Evolutionary conservation across 2,797 vertebrate genomes (phyloP).

Genomic region (Rhadinocentrus ornatus): DNA sequence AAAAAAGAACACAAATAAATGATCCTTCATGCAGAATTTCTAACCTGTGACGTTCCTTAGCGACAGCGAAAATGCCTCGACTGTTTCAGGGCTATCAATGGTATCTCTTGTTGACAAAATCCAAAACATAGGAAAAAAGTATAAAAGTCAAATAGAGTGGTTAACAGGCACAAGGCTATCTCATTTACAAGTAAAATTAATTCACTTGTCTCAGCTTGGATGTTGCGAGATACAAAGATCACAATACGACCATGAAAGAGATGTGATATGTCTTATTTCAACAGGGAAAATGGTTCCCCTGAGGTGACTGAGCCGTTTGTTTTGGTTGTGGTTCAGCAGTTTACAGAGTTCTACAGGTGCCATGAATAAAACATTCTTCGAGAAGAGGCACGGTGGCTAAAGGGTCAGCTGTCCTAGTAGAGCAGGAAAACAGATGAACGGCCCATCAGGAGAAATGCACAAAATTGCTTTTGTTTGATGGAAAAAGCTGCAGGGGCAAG

Average conservation of each 20-base stretch:
- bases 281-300: slow-evolving; percentile 52
- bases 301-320: slow-evolving; percentile 64
- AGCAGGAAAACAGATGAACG: slow-evolving; percentile 51
- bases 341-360: slow-evolving; percentile 60
- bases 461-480: slow-evolving; percentile 67
- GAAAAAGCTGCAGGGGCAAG: slow-evolving; percentile 72
- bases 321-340: slow-evolving; percentile 60
- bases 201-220: slow-evolving; percentile 36
- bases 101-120: slow-evolving; percentile 9
- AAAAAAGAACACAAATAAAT: not conserved
- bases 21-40: not conserved
- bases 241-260: slow-evolving; percentile 40
- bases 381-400: slow-evolving; percentile 65
- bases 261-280: slow-evolving; percentile 57
- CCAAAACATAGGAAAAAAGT: slow-evolving; percentile 19
- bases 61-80: not conserved
- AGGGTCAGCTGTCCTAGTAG: slow-evolving; percentile 70
- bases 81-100: slow-evolving; percentile 1
- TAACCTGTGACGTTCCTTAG: not conserved
- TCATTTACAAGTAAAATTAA: slow-evolving; percentile 32
- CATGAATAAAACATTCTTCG: slow-evolving; percentile 78
- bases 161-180: slow-evolving; percentile 7
- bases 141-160: slow-evolving; percentile 8
- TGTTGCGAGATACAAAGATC: slow-evolving; percentile 40
- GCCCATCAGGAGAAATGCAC: slow-evolving; percentile 63